A percentile compares a stretch with the other conserved stretches of the same genome.
Conservation (phyloP, 1,140 invertebrate genomes). For the Himalopsyche phryganea region DNA sequence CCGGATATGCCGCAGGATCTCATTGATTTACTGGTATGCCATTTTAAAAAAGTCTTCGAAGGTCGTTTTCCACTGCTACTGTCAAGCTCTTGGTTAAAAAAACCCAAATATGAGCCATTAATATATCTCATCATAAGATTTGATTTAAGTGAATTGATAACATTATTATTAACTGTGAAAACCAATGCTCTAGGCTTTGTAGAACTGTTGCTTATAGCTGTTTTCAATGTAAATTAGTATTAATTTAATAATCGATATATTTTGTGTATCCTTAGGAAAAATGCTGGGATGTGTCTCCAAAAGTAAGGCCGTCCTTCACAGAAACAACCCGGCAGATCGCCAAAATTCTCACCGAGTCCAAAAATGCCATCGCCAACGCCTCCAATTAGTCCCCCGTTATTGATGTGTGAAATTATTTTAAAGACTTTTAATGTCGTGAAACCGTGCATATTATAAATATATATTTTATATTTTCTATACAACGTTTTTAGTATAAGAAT, state of each 20-base stretch:
- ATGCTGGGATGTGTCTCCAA: conserved; percentile 62
- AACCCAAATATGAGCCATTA: not conserved
- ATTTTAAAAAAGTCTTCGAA: conserved; percentile 32
- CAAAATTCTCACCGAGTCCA: conserved; percentile 22
- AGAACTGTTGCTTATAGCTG: not conserved
- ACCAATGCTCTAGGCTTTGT: not conserved
- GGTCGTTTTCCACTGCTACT: not conserved
- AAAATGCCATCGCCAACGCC: not conserved
- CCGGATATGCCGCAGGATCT: conserved; percentile 62
- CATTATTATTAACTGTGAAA: not conserved
- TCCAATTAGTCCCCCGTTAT: too few relatives aligned
- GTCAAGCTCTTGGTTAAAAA: not conserved
- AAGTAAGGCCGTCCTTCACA: conserved; percentile 64
- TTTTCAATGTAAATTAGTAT: not conserved
- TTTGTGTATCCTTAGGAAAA: conserved; percentile 45
- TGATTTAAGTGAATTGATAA: not conserved
- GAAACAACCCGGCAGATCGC: conserved; percentile 34
- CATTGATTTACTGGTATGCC: conserved; percentile 56
- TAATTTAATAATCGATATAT: too few relatives aligned
- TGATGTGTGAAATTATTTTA: too few relatives aligned
- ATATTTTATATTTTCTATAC: too few relatives aligned
- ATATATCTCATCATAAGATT: not conserved
- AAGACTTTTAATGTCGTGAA: too few relatives aligned
- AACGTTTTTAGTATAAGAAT: too few relatives aligned
- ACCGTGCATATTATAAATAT: too few relatives aligned